Percentiles rank a stretch among this genome's conserved stretches.
These are phyloP conservation scores for Hyles lineata DNA, from an alignment of 2,888 invertebrate genomes.

Conservation along the genomic window DNA sequence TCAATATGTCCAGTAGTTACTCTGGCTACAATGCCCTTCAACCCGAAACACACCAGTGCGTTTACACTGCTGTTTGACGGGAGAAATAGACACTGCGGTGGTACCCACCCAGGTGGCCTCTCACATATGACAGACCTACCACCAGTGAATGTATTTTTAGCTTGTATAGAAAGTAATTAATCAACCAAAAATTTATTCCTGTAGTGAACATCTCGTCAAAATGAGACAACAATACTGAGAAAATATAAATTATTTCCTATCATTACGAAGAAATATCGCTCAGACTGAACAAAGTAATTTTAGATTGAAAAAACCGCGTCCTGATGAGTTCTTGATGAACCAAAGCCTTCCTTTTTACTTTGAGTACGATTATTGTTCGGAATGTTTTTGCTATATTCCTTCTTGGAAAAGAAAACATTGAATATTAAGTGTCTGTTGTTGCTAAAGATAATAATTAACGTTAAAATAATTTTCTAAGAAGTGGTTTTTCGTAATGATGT, in stretches of 20 bases:
- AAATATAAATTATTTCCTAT: slow-evolving; percentile 10
- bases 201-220: not conserved
- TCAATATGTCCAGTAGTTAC: too few relatives aligned
- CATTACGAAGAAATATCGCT: slow-evolving; percentile 1
- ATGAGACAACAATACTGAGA: not conserved
- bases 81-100: too few relatives aligned
- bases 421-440: not conserved
- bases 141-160: not conserved
- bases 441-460: not conserved
- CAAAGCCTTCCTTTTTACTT: slow-evolving; percentile 24
- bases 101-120: too few relatives aligned
- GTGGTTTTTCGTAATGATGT: too few relatives aligned
- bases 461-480: too few relatives aligned
- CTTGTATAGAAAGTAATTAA: not conserved
- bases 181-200: not conserved
- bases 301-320: slow-evolving; percentile 14
- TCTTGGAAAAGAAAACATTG: not conserved
- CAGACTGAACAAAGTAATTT: slow-evolving; percentile 18
- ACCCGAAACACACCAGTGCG: too few relatives aligned
- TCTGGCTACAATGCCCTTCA: too few relatives aligned
- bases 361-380: slow-evolving; percentile 15
- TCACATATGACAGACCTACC: too few relatives aligned
- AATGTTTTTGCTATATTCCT: slow-evolving; percentile 6
- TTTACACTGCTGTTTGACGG: too few relatives aligned
- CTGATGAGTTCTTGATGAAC: slow-evolving; percentile 23